Base-by-base conservation (phyloP, 2,888 invertebrate species). In the Caenorhabditis panamensis region DNA sequence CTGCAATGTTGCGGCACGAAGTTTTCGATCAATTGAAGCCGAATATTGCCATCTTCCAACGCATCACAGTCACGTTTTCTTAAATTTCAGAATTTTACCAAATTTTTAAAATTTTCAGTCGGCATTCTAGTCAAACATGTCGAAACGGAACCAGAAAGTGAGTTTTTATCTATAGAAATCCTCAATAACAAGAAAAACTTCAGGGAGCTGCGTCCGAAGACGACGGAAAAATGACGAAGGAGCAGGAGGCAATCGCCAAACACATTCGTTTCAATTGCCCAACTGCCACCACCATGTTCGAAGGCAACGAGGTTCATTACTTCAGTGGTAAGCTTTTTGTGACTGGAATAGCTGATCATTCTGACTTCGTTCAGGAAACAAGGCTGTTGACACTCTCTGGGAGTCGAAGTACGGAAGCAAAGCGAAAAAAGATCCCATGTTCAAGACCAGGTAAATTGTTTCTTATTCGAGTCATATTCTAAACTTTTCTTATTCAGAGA, bases 241-340 rank as follows among this genome's bases (percentile, higher is more conserved):
- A 84, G 49, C 97, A 98, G 91, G 96, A 96, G 92, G 94, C 94
- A 0, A 94, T 99, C 56, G 98, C 97, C 0, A 96, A 96, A 92
- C 97, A 96, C 95, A 93, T 99, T 88, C 94, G 96, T 68, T 95
- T 95, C 85, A 96, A 96, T 92, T 94, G 97, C 26, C 96, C 95
- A 41, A 95, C 95, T 2, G 97, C 97, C 92, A 96, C 95, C 91
- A 97, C 97, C 0, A 97, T 96, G 92, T 96, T 98, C 91, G 93
- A 97, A 63, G 96, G 95, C 91, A 97, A 98, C 92, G 95, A 96
- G 92, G 97, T 98, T 13, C 96, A 96, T 91, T 98, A 97, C 92
- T 98, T 98, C 91, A 96, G 96, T 85, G 96, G 96, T 94, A 93
- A 90, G 89, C 36, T 71, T 66, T 58, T n/a, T n/a, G n/a, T n/a